phyloP scores from a whole-genome alignment of 2,113 vertebrate genomes.

The Hippopotamus amphibius region DNA sequence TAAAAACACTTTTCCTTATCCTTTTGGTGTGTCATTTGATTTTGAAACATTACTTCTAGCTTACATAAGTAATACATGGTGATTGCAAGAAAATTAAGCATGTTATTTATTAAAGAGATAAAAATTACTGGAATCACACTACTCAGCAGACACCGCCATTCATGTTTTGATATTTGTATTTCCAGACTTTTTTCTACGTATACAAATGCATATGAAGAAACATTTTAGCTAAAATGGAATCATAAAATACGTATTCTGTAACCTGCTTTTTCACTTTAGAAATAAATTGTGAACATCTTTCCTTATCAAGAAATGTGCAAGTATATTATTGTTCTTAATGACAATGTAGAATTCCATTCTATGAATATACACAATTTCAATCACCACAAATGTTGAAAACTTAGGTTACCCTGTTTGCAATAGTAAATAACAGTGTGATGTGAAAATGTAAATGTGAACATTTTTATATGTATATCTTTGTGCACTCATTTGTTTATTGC shows the following conservation, averaged over 20 bases:
- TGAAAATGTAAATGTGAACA: neutral
- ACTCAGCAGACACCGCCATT: neutral
- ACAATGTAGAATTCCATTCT: neutral
- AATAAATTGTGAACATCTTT: neutral
- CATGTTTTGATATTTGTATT: neutral
- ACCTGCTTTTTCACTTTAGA: neutral
- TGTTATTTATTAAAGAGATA: neutral
- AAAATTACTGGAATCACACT: neutral
- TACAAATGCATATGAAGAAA: neutral
- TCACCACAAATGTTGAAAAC: neutral
- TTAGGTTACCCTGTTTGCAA: neutral
- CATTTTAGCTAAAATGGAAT: constrained; percentile 1
- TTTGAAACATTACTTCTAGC: neutral
- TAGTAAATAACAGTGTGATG: neutral
- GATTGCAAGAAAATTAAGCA: neutral
- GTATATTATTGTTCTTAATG: neutral
- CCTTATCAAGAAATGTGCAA: neutral
- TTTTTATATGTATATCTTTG: neutral
- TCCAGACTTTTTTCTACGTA: neutral
- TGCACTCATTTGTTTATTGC: neutral
- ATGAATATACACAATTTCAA: neutral
- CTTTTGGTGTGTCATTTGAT: neutral
- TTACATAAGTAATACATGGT: neutral
- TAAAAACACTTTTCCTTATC: neutral
- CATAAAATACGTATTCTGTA: neutral